Conservation (phyloP, 2,113 vertebrate species). For the Salvelinus sp. region DNA sequence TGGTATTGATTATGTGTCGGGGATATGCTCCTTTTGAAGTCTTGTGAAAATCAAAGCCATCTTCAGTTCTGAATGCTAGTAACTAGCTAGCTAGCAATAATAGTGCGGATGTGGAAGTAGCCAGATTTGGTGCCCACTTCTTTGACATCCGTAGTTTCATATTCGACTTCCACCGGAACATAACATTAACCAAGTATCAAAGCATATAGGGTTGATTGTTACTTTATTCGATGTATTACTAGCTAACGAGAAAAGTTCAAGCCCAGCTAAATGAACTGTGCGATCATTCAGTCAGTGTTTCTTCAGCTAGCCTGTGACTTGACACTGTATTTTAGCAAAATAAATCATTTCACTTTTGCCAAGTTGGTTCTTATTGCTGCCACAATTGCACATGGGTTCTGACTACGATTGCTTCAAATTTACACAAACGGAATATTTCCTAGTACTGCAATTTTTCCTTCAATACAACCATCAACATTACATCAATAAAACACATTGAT, state of each 20-base stretch:
- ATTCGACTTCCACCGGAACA: slow-evolving; percentile 7
- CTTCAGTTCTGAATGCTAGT: too few relatives aligned
- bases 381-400: background rate
- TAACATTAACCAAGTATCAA: background rate
- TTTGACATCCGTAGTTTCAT: slow-evolving; percentile 2
- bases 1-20: background rate
- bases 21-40: background rate
- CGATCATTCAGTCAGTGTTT: too few relatives aligned
- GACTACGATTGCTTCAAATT: background rate
- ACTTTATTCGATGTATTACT: background rate
- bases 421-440: background rate
- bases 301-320: too few relatives aligned
- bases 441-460: background rate
- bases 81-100: too few relatives aligned
- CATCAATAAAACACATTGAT: background rate
- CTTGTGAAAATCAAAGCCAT: background rate
- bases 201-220: background rate
- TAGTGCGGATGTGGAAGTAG: background rate
- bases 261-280: background rate
- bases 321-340: too few relatives aligned
- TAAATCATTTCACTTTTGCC: background rate
- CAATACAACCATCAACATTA: background rate
- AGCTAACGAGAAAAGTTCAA: background rate
- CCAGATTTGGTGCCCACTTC: background rate
- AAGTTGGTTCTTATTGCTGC: background rate